Evolutionary conservation across 2,113 vertebrate genomes (phyloP).

Genomic region (Setophaga kirtlandii): DNA sequence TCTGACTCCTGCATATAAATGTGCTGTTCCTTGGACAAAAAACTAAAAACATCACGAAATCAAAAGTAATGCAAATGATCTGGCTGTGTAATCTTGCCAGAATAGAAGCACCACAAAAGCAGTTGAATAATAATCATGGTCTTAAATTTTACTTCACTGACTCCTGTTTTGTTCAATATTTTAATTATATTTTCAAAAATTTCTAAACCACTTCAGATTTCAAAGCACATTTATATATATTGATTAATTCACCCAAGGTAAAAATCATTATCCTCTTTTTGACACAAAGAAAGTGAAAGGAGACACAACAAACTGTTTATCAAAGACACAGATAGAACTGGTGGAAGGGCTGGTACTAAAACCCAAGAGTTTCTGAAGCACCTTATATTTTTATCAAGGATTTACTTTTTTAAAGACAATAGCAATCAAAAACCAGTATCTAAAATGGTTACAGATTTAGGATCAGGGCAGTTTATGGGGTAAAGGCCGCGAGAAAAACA

Average conservation of each 20-base stretch:
- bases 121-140: neutral
- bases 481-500: neutral
- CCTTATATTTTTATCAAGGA: neutral
- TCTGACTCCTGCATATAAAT: neutral
- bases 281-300: neutral
- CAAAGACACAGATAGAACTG: neutral
- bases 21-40: neutral
- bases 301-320: neutral
- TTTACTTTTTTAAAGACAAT: neutral
- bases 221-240: neutral
- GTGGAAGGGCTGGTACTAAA: neutral
- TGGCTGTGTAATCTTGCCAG: neutral
- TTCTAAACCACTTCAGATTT: neutral
- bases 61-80: conserved; percentile 17
- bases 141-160: neutral
- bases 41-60: neutral
- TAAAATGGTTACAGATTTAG: neutral
- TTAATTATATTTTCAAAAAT: neutral
- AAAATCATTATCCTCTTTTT: neutral
- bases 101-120: neutral
- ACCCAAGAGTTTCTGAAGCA: neutral
- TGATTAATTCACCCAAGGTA: neutral
- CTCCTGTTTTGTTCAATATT: neutral
- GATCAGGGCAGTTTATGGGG: neutral
- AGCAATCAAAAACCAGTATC: neutral